Base-by-base conservation (phyloP, 2,797 vertebrate genomes). In the Graptemys geographica region DNA sequence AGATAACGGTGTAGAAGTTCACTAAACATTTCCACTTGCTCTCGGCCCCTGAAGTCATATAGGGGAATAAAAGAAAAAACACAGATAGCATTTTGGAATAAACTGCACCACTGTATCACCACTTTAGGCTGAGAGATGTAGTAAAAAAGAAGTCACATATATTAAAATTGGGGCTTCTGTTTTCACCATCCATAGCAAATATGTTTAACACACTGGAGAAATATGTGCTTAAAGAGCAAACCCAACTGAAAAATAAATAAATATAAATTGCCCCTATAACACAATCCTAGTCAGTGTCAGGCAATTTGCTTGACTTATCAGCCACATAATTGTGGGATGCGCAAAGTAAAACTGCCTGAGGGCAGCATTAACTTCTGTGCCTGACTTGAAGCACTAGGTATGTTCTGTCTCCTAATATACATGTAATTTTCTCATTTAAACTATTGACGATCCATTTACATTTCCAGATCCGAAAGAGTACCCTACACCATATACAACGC, bases 1-100 rank as follows among this genome's bases (percentile, higher is more conserved):
- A 93, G 51, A 31, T 95, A 96, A 96, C 92, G 93, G 91, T 83
- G 41, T 89, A 86, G 94, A 33, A 89, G 86, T 95, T 97, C 94
- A 95, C 91, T 92, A 87, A 92, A 94, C 88, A 80, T 72, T 93
- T 92, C 89, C 79, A 96, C 69, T 97, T 94, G 90, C 78, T 62
- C 72, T 41, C 33, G 93, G 95, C 92, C 85, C 88, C 88, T 83
- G 82, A 87, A 90, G 87, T 94, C 90, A 94, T 90, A 65, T 95
- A 93, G 91, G 90, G 82, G 80, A 94, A 96, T 85, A 94, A 83
- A 44, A 95, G 84, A 83, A 47, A 47, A 95, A 83, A 93, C 49
- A 88, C 84, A 74, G 27, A n/a, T 56, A 33, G 52, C 56, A 49
- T 28, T 83, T 52, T 78, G 19, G 11, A 80, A 87, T 55, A 37